These are phyloP conservation scores for Lordiphosa andalusiaca DNA, from an alignment of 2,888 invertebrate species.

Conservation along the genomic window DNA sequence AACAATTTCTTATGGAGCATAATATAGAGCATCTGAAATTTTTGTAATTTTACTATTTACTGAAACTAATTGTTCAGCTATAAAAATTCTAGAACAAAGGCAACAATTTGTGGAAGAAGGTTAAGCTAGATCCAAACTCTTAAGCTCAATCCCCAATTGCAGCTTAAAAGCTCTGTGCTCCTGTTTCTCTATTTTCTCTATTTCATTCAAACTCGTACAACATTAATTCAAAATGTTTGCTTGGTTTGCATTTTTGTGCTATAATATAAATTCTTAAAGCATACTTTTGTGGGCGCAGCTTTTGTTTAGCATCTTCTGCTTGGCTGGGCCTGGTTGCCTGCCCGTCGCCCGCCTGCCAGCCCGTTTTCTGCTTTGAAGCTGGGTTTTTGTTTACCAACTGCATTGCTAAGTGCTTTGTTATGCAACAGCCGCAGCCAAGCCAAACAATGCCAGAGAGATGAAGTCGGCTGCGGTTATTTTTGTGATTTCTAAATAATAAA, in stretches of 20 bases:
- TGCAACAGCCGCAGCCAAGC: conserved; percentile 24
- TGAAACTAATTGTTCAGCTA: too few species aligned
- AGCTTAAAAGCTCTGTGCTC: too few species aligned
- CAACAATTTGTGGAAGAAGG: too few species aligned
- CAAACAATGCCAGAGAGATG: conserved; percentile 30
- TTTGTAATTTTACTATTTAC: too few species aligned
- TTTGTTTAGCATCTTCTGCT: conserved; percentile 44
- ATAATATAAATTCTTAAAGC: conserved; percentile 59
- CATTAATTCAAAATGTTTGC: too few species aligned
- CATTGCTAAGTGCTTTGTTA: conserved; percentile 60
- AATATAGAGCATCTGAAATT: too few species aligned
- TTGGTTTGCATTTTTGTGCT: conserved; percentile 17
- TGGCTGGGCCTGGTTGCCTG: conserved; percentile 3
- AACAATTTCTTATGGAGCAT: too few species aligned
- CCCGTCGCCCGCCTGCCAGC: not conserved
- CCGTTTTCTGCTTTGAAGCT: conserved; percentile 26
- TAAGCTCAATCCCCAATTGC: too few species aligned
- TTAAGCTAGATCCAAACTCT: too few species aligned
- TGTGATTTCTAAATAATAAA: conserved; percentile 60
- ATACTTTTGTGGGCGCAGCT: conserved; percentile 52
- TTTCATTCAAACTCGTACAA: too few species aligned
- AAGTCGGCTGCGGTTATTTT: conserved; percentile 35
- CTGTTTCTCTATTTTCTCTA: too few species aligned
- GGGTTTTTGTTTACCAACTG: conserved; percentile 61
- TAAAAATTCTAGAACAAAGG: too few species aligned